A percentile compares a stretch with the other conserved stretches of the same genome.
Evolutionary conservation across 2,113 vertebrate genomes (phyloP).

Genomic region (Pungitius pungitius): DNA sequence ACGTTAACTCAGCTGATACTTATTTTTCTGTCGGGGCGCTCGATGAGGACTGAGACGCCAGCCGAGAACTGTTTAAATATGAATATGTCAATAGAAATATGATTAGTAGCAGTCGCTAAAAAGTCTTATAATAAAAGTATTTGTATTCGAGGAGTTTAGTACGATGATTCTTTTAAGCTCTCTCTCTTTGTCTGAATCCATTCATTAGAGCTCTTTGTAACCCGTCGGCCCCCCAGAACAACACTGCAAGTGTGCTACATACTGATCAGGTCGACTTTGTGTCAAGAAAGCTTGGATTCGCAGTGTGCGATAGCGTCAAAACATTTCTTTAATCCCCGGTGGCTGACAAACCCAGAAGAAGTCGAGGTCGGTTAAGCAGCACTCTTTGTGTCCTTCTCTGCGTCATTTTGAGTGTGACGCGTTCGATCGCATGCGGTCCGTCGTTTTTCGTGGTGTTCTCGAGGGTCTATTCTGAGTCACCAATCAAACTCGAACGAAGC

Average conservation of each 20-base stretch:
- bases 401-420: constrained; percentile 1
- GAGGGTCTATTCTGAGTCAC: constrained; percentile 26
- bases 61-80: constrained; percentile 36
- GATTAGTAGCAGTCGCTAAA: constrained; percentile 30
- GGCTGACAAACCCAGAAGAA: neutral
- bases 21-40: constrained; percentile 3
- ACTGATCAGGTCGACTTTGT: constrained; percentile 31
- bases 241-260: constrained; percentile 21
- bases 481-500: constrained; percentile 31
- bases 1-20: constrained; percentile 29
- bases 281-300: constrained; percentile 23
- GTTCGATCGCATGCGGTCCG: neutral
- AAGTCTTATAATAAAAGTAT: neutral
- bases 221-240: constrained; percentile 13
- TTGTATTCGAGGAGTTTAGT: constrained; percentile 6
- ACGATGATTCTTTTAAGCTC: neutral
- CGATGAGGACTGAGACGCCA: constrained; percentile 10
- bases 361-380: constrained; percentile 12
- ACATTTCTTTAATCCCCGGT: constrained; percentile 20
- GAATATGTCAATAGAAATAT: constrained; percentile 28
- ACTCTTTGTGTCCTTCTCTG: neutral
- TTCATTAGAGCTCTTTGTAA: constrained; percentile 45
- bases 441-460: neutral
- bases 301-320: constrained; percentile 8
- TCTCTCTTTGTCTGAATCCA: constrained; percentile 34